Conservation (phyloP, 2,113 vertebrate species). For the Psittacula cyanocephala region DNA sequence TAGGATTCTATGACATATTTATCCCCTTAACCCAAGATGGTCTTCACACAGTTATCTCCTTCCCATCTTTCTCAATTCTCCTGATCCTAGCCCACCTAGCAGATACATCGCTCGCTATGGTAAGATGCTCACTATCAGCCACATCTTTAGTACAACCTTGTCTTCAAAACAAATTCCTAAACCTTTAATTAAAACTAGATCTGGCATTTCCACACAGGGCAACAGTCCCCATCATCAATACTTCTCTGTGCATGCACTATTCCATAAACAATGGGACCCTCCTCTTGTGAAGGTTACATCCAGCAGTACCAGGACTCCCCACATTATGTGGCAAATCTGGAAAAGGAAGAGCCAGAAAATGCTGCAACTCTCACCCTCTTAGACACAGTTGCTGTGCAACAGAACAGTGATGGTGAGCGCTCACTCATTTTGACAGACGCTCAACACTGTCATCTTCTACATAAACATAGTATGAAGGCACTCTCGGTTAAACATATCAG, state of each 20-base stretch:
- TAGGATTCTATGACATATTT: not conserved
- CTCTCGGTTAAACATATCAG: not conserved
- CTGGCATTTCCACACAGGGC: not conserved
- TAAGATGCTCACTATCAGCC: not conserved
- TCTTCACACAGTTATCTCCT: not conserved
- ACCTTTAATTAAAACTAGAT: not conserved
- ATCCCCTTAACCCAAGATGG: too few species aligned
- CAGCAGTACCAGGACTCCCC: not conserved
- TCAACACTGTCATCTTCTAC: not conserved
- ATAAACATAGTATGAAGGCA: not conserved
- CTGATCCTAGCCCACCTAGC: too few species aligned
- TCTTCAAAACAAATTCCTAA: not conserved
- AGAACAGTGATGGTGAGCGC: rapidly evolving
- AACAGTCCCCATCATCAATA: not conserved
- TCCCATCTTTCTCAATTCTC: not conserved
- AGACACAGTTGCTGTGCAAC: not conserved
- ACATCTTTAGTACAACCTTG: not conserved
- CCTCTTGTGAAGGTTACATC: not conserved
- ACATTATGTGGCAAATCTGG: not conserved
- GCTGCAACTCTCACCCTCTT: not conserved
- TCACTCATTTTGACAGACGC: not conserved
- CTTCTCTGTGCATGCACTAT: not conserved
- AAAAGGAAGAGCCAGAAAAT: not conserved
- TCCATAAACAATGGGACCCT: not conserved
- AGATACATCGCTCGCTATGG: not conserved